A percentile compares a stretch with the other conserved stretches of the same genome.
Evolutionary conservation across 2,888 invertebrate species (phyloP).

Genomic region (Pyrrhosoma nymphula): DNA sequence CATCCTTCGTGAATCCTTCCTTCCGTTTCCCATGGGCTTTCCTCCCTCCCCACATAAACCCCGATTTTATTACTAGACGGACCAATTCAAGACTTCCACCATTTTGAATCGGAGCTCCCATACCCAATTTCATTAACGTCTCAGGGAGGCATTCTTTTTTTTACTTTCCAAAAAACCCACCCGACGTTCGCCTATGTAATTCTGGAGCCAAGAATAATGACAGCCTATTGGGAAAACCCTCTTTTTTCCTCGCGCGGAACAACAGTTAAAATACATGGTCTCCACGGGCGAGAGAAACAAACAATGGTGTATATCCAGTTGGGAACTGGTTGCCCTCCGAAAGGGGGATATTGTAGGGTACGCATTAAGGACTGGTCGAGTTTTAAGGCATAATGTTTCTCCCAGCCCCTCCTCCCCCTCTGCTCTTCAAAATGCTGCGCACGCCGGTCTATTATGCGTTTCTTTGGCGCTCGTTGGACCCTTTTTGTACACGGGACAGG

Average conservation of each 20-base stretch:
- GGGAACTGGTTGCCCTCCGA: slow-evolving; percentile 35
- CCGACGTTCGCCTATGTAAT: slow-evolving; percentile 52
- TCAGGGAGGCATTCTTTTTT: slow-evolving; percentile 8
- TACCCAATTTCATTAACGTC: slow-evolving; percentile 29
- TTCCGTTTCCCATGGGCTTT: too few species aligned
- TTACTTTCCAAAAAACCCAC: not conserved
- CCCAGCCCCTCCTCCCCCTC: not conserved
- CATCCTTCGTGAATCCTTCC: too few species aligned
- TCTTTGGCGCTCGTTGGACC: not conserved
- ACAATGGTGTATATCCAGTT: slow-evolving; percentile 53
- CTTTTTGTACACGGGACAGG: not conserved
- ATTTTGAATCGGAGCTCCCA: slow-evolving; percentile 2
- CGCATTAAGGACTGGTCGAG: slow-evolving; percentile 36
- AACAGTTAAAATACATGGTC: slow-evolving; percentile 57
- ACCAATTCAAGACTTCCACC: not conserved
- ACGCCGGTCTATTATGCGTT: not conserved
- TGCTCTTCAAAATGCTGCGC: not conserved
- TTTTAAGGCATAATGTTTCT: slow-evolving; percentile 1
- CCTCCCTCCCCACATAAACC: not conserved
- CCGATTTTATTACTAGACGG: too few species aligned
- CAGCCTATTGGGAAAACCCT: not conserved
- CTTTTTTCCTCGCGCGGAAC: slow-evolving; percentile 10
- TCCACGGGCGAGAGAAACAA: slow-evolving; percentile 33
- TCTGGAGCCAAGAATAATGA: slow-evolving; percentile 57
- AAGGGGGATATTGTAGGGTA: not conserved